Evolutionary conservation across 2,888 invertebrate genomes (phyloP).

Genomic region (Cataglyphis altisquamis): DNA sequence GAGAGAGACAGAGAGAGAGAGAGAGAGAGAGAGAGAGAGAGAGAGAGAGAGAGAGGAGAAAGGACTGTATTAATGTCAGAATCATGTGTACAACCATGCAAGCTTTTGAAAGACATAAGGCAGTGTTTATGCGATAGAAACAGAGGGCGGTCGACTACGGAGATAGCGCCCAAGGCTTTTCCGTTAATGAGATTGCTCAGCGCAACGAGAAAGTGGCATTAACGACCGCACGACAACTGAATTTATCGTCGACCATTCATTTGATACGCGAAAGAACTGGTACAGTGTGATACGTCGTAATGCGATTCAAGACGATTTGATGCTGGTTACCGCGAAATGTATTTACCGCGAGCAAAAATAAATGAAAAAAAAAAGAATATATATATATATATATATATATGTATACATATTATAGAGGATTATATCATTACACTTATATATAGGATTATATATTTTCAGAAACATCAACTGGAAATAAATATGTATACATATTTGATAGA

Average conservation of each 20-base stretch:
- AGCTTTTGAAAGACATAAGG: conserved; percentile 11
- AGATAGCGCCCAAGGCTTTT: conserved; percentile 27
- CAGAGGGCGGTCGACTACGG: not conserved
- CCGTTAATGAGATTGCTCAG: conserved; percentile 39
- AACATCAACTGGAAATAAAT: not conserved
- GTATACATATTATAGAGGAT: not conserved
- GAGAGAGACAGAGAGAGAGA: not conserved
- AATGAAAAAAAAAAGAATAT: not conserved
- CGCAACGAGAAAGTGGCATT: conserved; percentile 11
- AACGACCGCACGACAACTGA: conserved; percentile 24
- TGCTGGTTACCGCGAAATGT: not conserved
- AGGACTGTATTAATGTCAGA: conserved; percentile 23
- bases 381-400: not conserved
- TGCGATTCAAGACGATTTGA: conserved; percentile 17
- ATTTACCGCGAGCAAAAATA: not conserved
- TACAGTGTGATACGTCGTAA: not conserved
- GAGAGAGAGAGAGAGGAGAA: not conserved
- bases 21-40: not conserved
- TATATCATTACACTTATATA: not conserved
- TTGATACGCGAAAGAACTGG: conserved; percentile 9
- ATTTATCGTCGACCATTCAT: conserved; percentile 42
- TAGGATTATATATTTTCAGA: not conserved
- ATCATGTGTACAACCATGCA: conserved; percentile 2
- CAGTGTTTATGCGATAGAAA: conserved; percentile 14
- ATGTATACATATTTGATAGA: not conserved